A percentile compares a stretch with the other conserved stretches of the same genome.
Evolutionary conservation across 92 coral and sea anemone genomes (phyloP).

Genomic region (Epizoanthus rinbou): DNA sequence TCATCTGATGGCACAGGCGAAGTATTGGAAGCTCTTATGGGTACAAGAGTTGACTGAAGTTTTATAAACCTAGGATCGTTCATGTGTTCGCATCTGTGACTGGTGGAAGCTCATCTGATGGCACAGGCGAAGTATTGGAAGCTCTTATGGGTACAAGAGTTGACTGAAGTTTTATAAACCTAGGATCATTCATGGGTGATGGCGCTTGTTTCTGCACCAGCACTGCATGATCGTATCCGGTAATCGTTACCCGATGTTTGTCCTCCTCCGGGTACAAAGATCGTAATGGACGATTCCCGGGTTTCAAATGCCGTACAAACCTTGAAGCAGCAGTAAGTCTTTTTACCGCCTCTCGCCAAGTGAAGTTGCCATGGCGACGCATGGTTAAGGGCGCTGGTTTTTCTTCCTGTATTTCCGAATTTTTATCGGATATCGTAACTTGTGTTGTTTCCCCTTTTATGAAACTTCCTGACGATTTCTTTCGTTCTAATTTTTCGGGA

Average conservation of each 20-base stretch:
- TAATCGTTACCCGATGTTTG: slow-evolving; percentile 1
- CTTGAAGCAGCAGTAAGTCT: slow-evolving; percentile 19
- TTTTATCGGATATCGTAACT: neutral
- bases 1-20: slow-evolving; percentile 3
- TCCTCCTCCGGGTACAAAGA: neutral
- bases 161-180: slow-evolving; percentile 6
- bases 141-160: neutral
- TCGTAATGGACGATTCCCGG: slow-evolving; percentile 12
- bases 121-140: neutral
- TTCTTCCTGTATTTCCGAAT: slow-evolving; percentile 8
- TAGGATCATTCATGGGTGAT: neutral
- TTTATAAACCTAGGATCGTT: too few relatives aligned
- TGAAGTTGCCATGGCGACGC: slow-evolving; percentile 35
- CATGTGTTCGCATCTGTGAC: neutral
- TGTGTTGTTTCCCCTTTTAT: neutral
- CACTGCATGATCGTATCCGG: neutral
- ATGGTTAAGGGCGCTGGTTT: neutral
- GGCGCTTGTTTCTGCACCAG: neutral
- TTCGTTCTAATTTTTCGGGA: neutral
- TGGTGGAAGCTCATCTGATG: neutral
- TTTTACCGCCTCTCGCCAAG: slow-evolving; percentile 28
- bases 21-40: neutral
- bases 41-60: too few relatives aligned
- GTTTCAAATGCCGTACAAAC: slow-evolving; percentile 29
- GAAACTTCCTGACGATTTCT: slow-evolving; percentile 8